Evolutionary conservation across 2,888 invertebrate species (phyloP).

Genomic region (Andrena chrysosceles): DNA sequence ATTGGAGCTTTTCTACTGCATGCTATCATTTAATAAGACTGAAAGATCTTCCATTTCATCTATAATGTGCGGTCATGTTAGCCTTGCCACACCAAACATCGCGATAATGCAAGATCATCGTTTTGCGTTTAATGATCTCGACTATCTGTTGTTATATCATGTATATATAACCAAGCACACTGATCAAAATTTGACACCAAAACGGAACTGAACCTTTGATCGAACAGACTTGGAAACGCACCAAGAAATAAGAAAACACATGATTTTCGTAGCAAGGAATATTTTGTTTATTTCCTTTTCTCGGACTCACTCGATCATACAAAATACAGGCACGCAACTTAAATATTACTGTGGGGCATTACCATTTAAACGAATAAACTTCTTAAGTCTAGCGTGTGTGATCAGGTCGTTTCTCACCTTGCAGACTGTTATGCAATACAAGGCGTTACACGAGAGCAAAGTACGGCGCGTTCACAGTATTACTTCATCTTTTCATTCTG

Average conservation of each 20-base stretch:
- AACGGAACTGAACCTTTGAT: constrained; percentile 86
- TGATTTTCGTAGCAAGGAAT: constrained; percentile 82
- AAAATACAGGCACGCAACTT: constrained; percentile 84
- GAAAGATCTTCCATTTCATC: constrained; percentile 40
- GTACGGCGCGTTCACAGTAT: constrained; percentile 63
- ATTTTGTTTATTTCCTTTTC: constrained; percentile 77
- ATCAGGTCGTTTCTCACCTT: constrained; percentile 67
- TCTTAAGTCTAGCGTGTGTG: constrained; percentile 62
- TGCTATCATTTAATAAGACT: constrained; percentile 53
- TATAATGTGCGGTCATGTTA: constrained; percentile 83
- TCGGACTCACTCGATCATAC: constrained; percentile 82
- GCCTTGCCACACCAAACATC: constrained; percentile 86
- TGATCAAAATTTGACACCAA: constrained; percentile 87
- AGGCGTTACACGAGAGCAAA: constrained; percentile 66
- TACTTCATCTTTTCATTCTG: constrained; percentile 20
- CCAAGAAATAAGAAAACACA: constrained; percentile 85
- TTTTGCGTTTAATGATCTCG: constrained; percentile 44
- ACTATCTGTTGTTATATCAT: constrained; percentile 7
- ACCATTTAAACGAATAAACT: constrained; percentile 64
- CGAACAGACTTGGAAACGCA: constrained; percentile 85
- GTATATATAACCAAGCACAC: constrained; percentile 85
- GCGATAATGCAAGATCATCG: constrained; percentile 58
- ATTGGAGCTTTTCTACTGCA: constrained; percentile 66
- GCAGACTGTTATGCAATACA: constrained; percentile 59
- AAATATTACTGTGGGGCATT: constrained; percentile 74